Percentiles rank a stretch among this genome's conserved stretches.
Conservation (phyloP, 2,888 invertebrate genomes). For the Scaeva pyrastri region DNA sequence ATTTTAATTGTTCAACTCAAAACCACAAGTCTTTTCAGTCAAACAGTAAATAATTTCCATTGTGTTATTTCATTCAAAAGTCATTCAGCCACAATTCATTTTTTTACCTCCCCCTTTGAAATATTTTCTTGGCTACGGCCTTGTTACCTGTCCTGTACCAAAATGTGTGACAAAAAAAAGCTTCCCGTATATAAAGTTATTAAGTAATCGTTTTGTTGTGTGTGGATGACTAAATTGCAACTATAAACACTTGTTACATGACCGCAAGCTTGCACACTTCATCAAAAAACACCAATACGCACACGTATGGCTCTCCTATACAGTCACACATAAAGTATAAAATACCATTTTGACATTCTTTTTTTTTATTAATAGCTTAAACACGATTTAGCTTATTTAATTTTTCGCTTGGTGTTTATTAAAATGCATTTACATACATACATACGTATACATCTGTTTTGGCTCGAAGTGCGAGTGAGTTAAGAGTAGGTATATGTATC, state of each 20-base stretch:
- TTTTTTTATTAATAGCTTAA: conserved; percentile 69
- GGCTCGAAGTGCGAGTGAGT: conserved; percentile 49
- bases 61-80: too few relatives aligned
- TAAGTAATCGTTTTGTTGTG: conserved; percentile 53
- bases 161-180: conserved; percentile 46
- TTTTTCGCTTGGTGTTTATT: conserved; percentile 66
- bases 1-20: too few relatives aligned
- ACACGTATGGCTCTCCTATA: conserved; percentile 10
- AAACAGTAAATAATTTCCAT: too few relatives aligned
- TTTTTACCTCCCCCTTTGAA: neutral
- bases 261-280: conserved; percentile 30
- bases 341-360: conserved; percentile 62
- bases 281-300: conserved; percentile 8
- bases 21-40: too few relatives aligned
- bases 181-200: conserved; percentile 26
- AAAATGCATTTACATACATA: conserved; percentile 70
- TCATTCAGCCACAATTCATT: too few relatives aligned
- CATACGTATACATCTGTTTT: conserved; percentile 65
- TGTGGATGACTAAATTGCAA: conserved; percentile 34
- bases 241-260: conserved; percentile 71
- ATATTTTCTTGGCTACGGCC: neutral
- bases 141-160: neutral
- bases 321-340: conserved; percentile 19
- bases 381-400: conserved; percentile 75
- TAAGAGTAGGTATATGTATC: too few relatives aligned